Evolutionary conservation across 2,888 invertebrate species (phyloP), one percentile per base, ranked within the genome.

Genomic region (Drosophila hamatofila): DNA sequence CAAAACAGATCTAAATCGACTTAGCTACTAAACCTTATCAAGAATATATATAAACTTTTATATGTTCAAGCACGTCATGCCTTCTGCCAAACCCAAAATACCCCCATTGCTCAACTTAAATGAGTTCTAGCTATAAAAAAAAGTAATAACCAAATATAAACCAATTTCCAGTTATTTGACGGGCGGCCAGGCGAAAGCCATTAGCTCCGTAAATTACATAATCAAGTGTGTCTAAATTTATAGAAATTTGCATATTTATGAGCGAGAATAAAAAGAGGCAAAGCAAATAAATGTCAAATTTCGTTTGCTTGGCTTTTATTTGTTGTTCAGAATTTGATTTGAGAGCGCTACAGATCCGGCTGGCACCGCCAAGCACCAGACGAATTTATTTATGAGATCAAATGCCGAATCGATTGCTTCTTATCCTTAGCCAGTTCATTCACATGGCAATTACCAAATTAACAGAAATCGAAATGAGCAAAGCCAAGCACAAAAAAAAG

Each of bases 361-460:
- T 90, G 90, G 90, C 86, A 90, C 89, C 72, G 80, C 76, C 91
- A 78, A 89, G 86, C 90, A 90, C 90, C 65, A 71, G 57, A 27
- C n/a, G 59, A 49, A 51, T 46, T 67, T 72, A 78, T 83, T 67
- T 73, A 77, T 72, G 63, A 68, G 67, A 64, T 57, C 72, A 63
- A 49, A 63, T 58, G 46, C 46, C 33, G 35, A 59, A 49, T 60
- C 51, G 33, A 44, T 48, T 30, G 52, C 65, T 70, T 68, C 65
- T 70, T 73, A 88, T 88, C 89, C 90, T 88, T 88, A 70, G 52
- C 70, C 80, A 84, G 90, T 90, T 90, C 90, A 86, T 90, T 90
- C 88, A 88, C 90, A 81, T 89, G 80, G 51, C 78, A 73, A 80
- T 83, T 73, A 76, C 42, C 30, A 56, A 49, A 37, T n/a, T 11